Evolutionary conservation across 53 echinoderm and acorn worm genomes (phyloP).

Genomic region (Astropecten irregularis): DNA sequence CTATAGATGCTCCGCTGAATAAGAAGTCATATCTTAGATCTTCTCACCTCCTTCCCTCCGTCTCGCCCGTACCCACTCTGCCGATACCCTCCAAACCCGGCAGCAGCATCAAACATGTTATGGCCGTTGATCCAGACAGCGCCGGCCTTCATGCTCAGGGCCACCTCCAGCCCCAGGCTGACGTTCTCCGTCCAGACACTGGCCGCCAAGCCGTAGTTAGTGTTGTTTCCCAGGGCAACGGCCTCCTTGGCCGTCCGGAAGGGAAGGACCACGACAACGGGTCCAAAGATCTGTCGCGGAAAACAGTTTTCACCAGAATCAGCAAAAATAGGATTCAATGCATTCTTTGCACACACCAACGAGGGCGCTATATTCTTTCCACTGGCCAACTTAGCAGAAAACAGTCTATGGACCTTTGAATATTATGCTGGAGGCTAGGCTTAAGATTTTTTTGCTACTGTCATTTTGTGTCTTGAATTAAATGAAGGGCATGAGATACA

Average conservation of each 20-base stretch:
- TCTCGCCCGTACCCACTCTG: conserved; percentile 98
- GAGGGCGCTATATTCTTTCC: neutral
- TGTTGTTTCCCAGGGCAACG: conserved; percentile 91
- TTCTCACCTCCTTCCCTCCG: conserved; percentile 99
- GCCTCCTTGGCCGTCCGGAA: conserved; percentile 99
- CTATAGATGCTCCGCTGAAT: no score
- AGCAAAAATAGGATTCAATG: no score
- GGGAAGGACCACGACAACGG: conserved; percentile 87
- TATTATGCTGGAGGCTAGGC: no score
- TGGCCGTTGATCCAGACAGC: conserved; percentile 94
- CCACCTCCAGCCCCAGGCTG: conserved; percentile 85
- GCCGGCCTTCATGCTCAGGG: conserved; percentile 91
- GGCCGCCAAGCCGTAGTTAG: conserved; percentile 92
- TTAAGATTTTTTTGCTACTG: no score
- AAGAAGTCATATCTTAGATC: no score
- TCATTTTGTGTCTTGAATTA: no score
- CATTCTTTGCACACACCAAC: no score
- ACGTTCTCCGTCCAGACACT: conserved; percentile 99
- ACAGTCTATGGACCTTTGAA: no score
- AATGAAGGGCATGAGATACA: no score
- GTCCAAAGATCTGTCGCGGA: conserved; percentile 88
- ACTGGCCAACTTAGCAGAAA: no score
- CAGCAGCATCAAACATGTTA: conserved; percentile 98
- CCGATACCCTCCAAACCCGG: conserved; percentile 96
- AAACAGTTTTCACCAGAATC: no score